phyloP scores from a whole-genome alignment of 2,888 invertebrate species.

The Caenorhabditis auriculariae region DNA sequence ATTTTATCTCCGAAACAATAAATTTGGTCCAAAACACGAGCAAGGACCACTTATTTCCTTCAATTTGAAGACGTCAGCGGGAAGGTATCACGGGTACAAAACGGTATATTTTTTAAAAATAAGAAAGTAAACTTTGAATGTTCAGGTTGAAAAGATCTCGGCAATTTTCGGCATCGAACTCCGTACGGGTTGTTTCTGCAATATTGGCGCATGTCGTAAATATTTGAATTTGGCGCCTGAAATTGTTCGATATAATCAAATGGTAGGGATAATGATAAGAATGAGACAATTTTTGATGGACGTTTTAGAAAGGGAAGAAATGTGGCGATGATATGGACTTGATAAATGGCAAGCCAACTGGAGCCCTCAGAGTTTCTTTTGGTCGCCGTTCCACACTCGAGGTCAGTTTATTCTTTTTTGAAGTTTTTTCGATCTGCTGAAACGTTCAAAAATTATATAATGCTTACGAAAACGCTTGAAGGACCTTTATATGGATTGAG shows the following conservation, averaged over 20 bases:
- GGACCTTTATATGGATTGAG: too few species aligned
- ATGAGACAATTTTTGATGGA: slow-evolving; percentile 66
- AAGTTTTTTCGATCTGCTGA: neutral
- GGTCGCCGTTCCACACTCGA: slow-evolving; percentile 81
- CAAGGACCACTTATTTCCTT: slow-evolving; percentile 89
- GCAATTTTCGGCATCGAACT: slow-evolving; percentile 82
- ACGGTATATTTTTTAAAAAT: slow-evolving; percentile 67
- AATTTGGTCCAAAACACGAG: slow-evolving; percentile 1
- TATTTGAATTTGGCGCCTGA: slow-evolving; percentile 35
- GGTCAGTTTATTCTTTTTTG: slow-evolving; percentile 11
- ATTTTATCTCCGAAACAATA: slow-evolving; percentile 20
- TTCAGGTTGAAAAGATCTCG: slow-evolving; percentile 83
- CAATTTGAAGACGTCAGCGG: slow-evolving; percentile 79
- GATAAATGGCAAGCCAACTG: slow-evolving; percentile 80
- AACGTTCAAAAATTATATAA: slow-evolving; percentile 73
- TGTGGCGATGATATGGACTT: slow-evolving; percentile 59
- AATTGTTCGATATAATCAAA: slow-evolving; percentile 25
- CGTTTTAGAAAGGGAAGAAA: slow-evolving; percentile 63
- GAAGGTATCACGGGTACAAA: slow-evolving; percentile 81
- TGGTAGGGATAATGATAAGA: slow-evolving; percentile 7
- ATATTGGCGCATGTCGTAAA: slow-evolving; percentile 74
- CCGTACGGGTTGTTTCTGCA: slow-evolving; percentile 93
- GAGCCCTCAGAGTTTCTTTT: slow-evolving; percentile 86
- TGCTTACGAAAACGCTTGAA: slow-evolving; percentile 82
- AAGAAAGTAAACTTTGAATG: slow-evolving; percentile 38